Conservation (phyloP, 2,113 vertebrate species). For the Oreochromis aureus region DNA sequence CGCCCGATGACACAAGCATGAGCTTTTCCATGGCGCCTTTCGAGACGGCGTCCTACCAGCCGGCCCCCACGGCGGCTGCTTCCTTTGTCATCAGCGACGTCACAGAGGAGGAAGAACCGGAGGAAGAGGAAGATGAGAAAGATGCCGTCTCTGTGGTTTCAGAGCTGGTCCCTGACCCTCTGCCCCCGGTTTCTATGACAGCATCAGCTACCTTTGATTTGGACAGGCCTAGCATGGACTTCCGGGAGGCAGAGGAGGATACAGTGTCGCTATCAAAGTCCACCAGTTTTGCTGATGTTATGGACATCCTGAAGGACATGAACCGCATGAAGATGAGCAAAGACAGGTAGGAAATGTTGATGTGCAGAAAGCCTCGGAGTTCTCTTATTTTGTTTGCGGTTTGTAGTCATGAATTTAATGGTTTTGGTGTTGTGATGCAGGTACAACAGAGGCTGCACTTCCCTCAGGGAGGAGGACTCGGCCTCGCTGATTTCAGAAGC, state of each 20-base stretch:
- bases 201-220: conserved; percentile 85
- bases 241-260: conserved; percentile 88
- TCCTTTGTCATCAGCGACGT: conserved; percentile 98
- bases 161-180: conserved; percentile 81
- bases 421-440: conserved; percentile 34
- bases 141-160: conserved; percentile 78
- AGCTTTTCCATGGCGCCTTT: conserved; percentile 92
- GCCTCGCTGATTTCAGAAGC: conserved; percentile 90
- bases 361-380: neutral
- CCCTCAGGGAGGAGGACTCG: conserved; percentile 88
- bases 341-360: conserved; percentile 77
- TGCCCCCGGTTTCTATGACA: conserved; percentile 81
- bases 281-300: conserved; percentile 97
- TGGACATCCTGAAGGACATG: conserved; percentile 97
- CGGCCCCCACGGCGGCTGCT: conserved; percentile 69
- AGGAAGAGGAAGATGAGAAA: conserved; percentile 70
- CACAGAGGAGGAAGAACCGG: conserved; percentile 84
- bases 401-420: neutral
- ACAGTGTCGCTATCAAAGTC: conserved; percentile 93
- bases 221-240: conserved; percentile 80
- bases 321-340: conserved; percentile 97
- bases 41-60: conserved; percentile 81
- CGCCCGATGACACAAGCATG: conserved; percentile 89
- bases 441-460: conserved; percentile 80
- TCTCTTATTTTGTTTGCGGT: neutral